Percentiles rank a stretch among this genome's conserved stretches.
phyloP scores from a whole-genome alignment of 2,797 vertebrate species.

The Margarornis squamiger region DNA sequence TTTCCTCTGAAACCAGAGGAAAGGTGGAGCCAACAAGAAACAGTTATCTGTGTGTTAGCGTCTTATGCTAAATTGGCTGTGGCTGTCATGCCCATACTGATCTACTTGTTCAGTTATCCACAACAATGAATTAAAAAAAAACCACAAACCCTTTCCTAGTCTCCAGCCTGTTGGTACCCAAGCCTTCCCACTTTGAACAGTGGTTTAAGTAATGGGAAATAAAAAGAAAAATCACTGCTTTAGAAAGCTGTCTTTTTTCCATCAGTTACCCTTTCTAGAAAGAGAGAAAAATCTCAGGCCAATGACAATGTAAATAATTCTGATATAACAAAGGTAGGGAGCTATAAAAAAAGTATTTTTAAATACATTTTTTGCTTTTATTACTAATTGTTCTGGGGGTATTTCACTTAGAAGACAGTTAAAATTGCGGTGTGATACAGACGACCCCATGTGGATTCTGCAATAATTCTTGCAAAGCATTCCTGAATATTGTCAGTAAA shows the following conservation, averaged over 20 bases:
- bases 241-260: not conserved
- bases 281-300: not conserved
- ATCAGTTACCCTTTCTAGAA: not conserved
- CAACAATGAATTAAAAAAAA: not conserved
- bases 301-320: not conserved
- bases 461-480: not conserved
- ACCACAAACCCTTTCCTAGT: not conserved
- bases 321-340: not conserved
- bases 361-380: not conserved
- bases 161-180: not conserved
- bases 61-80: not conserved
- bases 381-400: not conserved
- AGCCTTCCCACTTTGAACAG: not conserved
- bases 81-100: not conserved
- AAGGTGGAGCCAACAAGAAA: not conserved
- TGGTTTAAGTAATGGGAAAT: not conserved
- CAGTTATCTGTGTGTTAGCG: too few species aligned
- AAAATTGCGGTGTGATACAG: not conserved
- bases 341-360: not conserved
- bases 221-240: not conserved
- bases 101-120: not conserved
- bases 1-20: not conserved
- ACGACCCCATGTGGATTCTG: not conserved
- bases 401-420: not conserved
- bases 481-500: not conserved